phyloP scores from a whole-genome alignment of 2,888 invertebrate species.

The Megalurothrips usitatus region DNA sequence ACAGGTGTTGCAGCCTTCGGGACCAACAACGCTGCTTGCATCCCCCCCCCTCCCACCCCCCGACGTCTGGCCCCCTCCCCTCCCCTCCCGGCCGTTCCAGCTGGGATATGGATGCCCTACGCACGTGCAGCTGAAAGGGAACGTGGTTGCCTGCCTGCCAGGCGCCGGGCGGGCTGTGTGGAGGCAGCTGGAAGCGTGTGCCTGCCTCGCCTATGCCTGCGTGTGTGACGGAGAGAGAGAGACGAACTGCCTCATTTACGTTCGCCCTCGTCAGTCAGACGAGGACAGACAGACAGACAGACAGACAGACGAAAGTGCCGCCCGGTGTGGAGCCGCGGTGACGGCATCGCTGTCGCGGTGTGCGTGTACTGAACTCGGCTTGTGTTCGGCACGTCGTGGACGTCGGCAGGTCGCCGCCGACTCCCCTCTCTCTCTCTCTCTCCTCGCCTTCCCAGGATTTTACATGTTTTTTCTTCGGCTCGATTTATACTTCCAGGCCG shows the following conservation, averaged over 20 bases:
- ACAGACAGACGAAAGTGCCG: background rate
- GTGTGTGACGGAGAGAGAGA: background rate
- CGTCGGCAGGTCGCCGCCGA: too few relatives aligned
- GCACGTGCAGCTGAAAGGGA: background rate
- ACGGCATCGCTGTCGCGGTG: too few relatives aligned
- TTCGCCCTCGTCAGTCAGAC: background rate
- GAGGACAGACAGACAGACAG: background rate
- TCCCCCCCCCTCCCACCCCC: background rate
- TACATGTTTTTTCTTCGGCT: too few relatives aligned
- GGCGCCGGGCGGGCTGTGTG: too few relatives aligned
- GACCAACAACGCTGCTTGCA: too few relatives aligned
- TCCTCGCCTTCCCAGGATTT: too few relatives aligned
- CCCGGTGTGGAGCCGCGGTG: too few relatives aligned
- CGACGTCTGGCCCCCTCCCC: background rate
- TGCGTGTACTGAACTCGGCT: too few relatives aligned
- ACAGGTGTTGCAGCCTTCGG: slow-evolving; percentile 11
- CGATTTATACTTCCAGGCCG: too few relatives aligned
- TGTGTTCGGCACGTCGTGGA: too few relatives aligned
- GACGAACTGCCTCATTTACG: background rate
- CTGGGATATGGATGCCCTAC: too few relatives aligned
- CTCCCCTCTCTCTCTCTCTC: too few relatives aligned
- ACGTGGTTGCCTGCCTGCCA: background rate
- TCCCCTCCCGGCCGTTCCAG: background rate
- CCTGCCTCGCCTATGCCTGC: background rate
- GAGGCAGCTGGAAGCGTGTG: background rate